Conservation (phyloP, 2,797 vertebrate genomes). For the Brachyalestes nurse region DNA sequence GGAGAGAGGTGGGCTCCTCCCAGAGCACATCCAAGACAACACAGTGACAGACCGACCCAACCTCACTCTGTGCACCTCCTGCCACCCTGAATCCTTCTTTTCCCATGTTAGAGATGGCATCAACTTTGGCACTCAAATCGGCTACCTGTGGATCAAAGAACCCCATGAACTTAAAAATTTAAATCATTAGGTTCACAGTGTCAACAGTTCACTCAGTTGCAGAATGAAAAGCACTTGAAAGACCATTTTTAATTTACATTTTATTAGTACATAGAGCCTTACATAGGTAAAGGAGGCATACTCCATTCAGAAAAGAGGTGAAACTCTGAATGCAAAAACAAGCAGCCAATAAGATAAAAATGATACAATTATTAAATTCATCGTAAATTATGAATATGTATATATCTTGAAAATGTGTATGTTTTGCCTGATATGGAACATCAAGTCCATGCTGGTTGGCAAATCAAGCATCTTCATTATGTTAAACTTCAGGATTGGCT, state of each 20-base stretch:
- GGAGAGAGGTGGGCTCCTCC: conserved; percentile 84
- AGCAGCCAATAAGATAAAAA: neutral
- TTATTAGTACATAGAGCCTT: neutral
- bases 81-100: conserved; percentile 86
- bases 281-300: neutral
- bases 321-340: neutral
- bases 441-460: neutral
- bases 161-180: neutral
- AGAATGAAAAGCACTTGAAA: neutral
- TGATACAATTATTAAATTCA: no score
- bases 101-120: conserved; percentile 88
- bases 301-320: neutral
- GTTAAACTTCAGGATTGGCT: neutral
- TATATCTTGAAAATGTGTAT: neutral
- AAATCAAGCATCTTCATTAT: neutral
- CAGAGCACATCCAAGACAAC: conserved; percentile 87
- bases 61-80: conserved; percentile 88
- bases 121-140: conserved; percentile 92
- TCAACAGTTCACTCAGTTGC: neutral
- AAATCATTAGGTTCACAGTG: neutral
- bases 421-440: neutral
- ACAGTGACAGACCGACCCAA: conserved; percentile 65
- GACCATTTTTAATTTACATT: no score
- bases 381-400: neutral
- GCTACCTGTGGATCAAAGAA: conserved; percentile 87